Conservation (phyloP, 2,797 vertebrate genomes). For the Myotis vivesi region DNA sequence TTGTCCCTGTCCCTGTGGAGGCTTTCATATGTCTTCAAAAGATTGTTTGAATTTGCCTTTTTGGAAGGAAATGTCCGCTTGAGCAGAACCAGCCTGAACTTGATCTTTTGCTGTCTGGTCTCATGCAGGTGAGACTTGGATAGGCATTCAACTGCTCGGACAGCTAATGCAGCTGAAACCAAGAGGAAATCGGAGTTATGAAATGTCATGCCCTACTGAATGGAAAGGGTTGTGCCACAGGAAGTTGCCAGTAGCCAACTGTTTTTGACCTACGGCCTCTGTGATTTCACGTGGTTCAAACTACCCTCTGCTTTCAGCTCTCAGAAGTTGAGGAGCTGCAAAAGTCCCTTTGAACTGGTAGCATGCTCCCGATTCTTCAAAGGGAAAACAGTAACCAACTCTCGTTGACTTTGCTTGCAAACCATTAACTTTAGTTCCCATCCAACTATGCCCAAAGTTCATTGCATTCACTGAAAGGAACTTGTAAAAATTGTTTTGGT, state of each 20-base stretch:
- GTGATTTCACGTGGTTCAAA: neutral
- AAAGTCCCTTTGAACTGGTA: neutral
- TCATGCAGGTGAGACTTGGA: neutral
- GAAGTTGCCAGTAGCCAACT: neutral
- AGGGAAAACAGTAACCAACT: neutral
- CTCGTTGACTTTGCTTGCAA: neutral
- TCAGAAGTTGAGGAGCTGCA: neutral
- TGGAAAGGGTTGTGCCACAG: neutral
- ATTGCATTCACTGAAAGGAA: neutral
- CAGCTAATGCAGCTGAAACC: neutral
- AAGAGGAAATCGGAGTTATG: neutral
- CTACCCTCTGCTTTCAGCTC: neutral
- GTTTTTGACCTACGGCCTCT: neutral
- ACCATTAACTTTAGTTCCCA: neutral
- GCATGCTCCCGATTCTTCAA: neutral
- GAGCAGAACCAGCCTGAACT: neutral
- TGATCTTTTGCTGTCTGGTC: neutral
- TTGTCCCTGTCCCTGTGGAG: neutral
- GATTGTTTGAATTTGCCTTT: neutral
- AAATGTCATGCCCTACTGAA: no score
- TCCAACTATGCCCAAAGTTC: neutral
- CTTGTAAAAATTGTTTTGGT: neutral
- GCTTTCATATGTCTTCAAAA: neutral
- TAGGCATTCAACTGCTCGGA: neutral
- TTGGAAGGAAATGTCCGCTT: neutral